phyloP scores from a whole-genome alignment of 2,888 invertebrate species.

The Blastobasis adustella region DNA sequence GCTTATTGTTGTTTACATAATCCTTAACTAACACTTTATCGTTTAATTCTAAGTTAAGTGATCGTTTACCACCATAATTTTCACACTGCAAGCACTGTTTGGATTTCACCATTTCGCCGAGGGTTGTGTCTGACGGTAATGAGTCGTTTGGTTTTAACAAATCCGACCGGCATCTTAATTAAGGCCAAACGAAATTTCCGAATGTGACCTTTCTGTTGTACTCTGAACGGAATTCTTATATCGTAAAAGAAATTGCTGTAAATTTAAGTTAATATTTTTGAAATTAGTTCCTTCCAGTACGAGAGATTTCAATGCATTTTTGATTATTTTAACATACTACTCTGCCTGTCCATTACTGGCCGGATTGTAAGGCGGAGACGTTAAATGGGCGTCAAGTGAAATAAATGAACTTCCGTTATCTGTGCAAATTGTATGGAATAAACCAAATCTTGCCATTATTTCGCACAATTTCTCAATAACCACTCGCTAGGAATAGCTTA shows the following conservation, averaged over 20 bases:
- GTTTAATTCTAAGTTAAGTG: not conserved
- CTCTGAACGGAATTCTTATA: slow-evolving; percentile 7
- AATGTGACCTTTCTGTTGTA: slow-evolving; percentile 4
- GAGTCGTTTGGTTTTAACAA: not conserved
- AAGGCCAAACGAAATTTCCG: slow-evolving; percentile 5
- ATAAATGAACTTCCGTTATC: not conserved
- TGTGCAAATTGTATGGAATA: not conserved
- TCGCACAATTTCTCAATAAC: not conserved
- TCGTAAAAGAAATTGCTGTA: slow-evolving; percentile 3
- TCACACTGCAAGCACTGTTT: slow-evolving; percentile 2
- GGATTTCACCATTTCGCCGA: not conserved
- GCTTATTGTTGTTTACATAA: too few species aligned
- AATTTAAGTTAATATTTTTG: not conserved
- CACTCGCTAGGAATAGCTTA: not conserved
- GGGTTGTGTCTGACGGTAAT: not conserved
- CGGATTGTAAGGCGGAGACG: not conserved
- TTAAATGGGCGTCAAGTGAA: not conserved
- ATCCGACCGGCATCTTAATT: slow-evolving; percentile 6
- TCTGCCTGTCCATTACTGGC: not conserved
- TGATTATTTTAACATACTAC: not conserved
- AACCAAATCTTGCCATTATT: not conserved
- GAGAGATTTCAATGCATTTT: not conserved
- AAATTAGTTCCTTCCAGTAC: not conserved
- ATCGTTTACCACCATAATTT: not conserved
- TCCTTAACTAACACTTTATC: too few species aligned